Base-by-base conservation (phyloP, 2,888 invertebrate genomes). In the Leistus spinibarbis region DNA sequence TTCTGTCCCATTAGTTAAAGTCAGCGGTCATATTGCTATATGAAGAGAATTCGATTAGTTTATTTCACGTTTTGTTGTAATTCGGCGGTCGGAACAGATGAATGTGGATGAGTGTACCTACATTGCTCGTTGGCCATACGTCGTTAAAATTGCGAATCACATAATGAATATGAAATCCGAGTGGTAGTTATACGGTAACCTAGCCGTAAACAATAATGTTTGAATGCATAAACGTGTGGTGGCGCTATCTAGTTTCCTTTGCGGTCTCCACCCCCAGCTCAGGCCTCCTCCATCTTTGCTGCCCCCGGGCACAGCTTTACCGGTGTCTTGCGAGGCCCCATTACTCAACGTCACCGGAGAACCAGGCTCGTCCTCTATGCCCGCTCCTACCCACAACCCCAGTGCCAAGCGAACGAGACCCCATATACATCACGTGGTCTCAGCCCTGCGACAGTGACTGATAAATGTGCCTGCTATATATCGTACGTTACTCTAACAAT, bases 401-500 rank as follows among this genome's bases (percentile, higher is more conserved):
- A 20, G 69, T 19, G 3, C 68, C 69, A 24, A 57, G 56, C 65
- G 60, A 23, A 19, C 13, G 57, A 57, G 63, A 63, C 19, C 64
- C 71, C 62, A 22, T 64, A 65, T 73, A 73, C 67, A 73, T 73
- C 73, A 73, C 57, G 72, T 64, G 71, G 71, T 56, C 71, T 71
- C 69, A 69, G 56, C 16, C 66, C 72, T 56, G 60, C 66, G 73
- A 73, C 67, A 73, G 57, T 73, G 73, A 73, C 60, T 73, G 73
- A 73, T 73, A 73, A 66, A 73, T 60, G 67, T 40, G 22, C 40
- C 22, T 20, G 1, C 13, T 40, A 40, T 13, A 40, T 40, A 22
- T 16, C 20, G 19, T 56, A 23, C 69, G 62, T 2, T 69, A 69
- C n/a, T 69, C 57, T 22, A 17, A 69, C 71, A 64, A 71, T 71